A percentile compares a stretch with the other conserved stretches of the same genome.
Evolutionary conservation across 1,140 invertebrate genomes (phyloP).

Genomic region (Pseudomyrmex dendroicus): DNA sequence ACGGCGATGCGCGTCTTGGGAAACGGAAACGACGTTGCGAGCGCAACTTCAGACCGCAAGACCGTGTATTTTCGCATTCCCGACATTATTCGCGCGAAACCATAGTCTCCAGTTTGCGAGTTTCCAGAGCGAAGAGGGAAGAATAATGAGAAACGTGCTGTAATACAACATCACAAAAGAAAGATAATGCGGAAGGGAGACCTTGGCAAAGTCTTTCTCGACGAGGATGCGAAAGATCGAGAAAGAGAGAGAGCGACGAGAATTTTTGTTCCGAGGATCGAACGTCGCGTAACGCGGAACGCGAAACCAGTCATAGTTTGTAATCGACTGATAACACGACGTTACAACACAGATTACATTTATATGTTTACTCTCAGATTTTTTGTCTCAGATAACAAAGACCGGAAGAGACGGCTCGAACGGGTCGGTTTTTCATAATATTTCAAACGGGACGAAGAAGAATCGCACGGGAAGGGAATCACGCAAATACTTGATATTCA

Average conservation of each 20-base stretch:
- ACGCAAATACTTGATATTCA: too few relatives aligned
- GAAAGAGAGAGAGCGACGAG: background rate
- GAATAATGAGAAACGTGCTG: slow-evolving; percentile 34
- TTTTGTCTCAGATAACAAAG: too few relatives aligned
- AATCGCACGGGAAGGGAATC: too few relatives aligned
- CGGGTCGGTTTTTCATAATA: too few relatives aligned
- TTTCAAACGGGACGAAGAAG: too few relatives aligned
- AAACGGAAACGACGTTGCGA: slow-evolving; percentile 22
- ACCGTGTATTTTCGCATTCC: slow-evolving; percentile 11
- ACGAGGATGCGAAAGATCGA: background rate
- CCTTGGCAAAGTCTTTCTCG: background rate
- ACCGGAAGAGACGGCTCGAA: too few relatives aligned
- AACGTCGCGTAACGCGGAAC: too few relatives aligned
- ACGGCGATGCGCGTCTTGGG: slow-evolving; percentile 2
- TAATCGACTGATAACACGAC: too few relatives aligned
- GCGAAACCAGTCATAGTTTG: too few relatives aligned
- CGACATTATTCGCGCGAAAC: slow-evolving; percentile 18
- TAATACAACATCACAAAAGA: slow-evolving; percentile 6
- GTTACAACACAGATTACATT: too few relatives aligned
- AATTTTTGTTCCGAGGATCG: background rate
- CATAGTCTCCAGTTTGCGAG: slow-evolving; percentile 10
- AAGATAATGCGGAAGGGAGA: slow-evolving; percentile 1
- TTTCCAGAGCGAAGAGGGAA: background rate
- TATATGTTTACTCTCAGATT: too few relatives aligned
- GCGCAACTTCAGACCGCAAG: background rate